phyloP scores from a whole-genome alignment of 2,113 vertebrate species.

The Microcebus jonahi region DNA sequence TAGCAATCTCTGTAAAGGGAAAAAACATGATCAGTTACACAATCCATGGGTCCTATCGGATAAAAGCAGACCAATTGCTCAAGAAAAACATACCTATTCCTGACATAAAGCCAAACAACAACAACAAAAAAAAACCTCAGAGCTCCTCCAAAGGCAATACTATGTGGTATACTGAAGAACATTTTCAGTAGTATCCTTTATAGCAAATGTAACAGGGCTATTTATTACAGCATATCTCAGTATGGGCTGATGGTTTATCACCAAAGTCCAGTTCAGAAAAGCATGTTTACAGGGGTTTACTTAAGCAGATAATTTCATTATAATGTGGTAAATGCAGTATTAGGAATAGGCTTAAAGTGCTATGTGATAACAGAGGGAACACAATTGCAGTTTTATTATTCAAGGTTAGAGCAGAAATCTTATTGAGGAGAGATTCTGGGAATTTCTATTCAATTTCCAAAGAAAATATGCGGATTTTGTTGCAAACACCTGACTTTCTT shows the following conservation, averaged over 20 bases:
- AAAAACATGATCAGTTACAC: not conserved
- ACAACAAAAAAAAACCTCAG: not conserved
- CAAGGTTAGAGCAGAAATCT: not conserved
- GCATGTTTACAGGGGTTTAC: not conserved
- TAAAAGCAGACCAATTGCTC: constrained; percentile 5
- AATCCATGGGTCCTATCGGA: not conserved
- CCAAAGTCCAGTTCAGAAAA: constrained; percentile 1
- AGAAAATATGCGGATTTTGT: not conserved
- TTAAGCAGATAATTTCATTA: constrained; percentile 6
- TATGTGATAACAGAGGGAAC: not conserved
- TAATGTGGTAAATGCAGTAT: not conserved
- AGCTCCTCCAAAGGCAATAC: not conserved
- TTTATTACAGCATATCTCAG: not conserved
- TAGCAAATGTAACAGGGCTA: not conserved
- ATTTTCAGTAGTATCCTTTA: not conserved
- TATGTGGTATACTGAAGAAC: not conserved
- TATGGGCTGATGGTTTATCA: not conserved
- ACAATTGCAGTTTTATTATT: not conserved
- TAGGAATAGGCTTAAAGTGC: not conserved
- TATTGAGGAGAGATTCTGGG: not conserved
- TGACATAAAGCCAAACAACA: not conserved
- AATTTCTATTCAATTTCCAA: constrained; percentile 21
- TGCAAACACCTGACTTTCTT: not conserved
- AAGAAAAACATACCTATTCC: not conserved
- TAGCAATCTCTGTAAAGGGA: not conserved